Evolutionary conservation across 2,888 invertebrate species (phyloP).

Genomic region (Abscondita cerata): DNA sequence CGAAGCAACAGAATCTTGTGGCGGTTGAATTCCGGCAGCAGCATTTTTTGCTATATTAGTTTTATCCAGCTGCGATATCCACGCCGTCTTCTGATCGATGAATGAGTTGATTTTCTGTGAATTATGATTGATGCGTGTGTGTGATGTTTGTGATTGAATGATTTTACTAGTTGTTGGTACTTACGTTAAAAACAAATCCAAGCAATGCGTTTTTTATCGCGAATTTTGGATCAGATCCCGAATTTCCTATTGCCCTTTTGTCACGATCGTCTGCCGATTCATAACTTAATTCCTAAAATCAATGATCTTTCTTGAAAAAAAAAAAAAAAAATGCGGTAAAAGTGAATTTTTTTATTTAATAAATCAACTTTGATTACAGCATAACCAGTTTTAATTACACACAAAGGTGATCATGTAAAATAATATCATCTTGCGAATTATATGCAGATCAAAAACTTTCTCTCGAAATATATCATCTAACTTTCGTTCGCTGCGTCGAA

Average conservation of each 20-base stretch:
- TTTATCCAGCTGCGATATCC: slow-evolving; percentile 72
- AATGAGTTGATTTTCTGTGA: slow-evolving; percentile 83
- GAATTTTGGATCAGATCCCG: slow-evolving; percentile 62
- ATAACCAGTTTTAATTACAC: background rate
- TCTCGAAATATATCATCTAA: too few species aligned
- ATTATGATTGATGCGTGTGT: slow-evolving; percentile 26
- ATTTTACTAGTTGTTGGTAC: slow-evolving; percentile 44
- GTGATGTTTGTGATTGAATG: background rate
- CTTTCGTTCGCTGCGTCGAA: too few species aligned
- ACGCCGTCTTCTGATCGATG: slow-evolving; percentile 79
- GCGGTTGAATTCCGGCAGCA: slow-evolving; percentile 71
- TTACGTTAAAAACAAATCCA: slow-evolving; percentile 86
- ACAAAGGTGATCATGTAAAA: too few species aligned
- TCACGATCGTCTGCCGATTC: slow-evolving; percentile 59
- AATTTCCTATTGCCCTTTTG: slow-evolving; percentile 74
- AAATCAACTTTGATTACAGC: background rate
- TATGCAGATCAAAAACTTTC: too few species aligned
- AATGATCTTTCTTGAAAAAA: background rate
- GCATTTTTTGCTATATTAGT: slow-evolving; percentile 78
- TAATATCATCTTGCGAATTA: too few species aligned
- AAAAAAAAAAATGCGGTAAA: background rate
- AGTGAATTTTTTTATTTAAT: background rate
- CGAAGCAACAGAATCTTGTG: slow-evolving; percentile 60
- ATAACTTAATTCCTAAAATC: slow-evolving; percentile 50
- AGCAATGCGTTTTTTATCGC: slow-evolving; percentile 82